phyloP scores from a whole-genome alignment of 1,140 invertebrate genomes.

The Babylonia areolata region DNA sequence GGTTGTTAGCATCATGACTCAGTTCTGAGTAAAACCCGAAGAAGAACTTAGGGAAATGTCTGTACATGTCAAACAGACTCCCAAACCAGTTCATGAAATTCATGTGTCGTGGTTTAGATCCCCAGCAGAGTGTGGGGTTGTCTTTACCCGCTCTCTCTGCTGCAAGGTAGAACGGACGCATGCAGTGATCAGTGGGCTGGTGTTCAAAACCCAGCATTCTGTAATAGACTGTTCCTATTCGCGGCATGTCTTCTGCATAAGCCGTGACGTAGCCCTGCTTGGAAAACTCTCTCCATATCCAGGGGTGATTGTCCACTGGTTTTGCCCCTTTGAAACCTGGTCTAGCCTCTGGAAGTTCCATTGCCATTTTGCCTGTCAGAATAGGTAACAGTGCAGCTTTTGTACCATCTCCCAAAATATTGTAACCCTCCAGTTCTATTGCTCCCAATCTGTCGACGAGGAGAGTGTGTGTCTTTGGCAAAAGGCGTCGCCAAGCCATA shows the following conservation, averaged over 20 bases:
- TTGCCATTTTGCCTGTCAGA: constrained; percentile 77
- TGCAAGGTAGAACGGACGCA: constrained; percentile 86
- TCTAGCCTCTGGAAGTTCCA: constrained; percentile 42
- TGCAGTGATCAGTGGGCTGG: constrained; percentile 93
- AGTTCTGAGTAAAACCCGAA: constrained; percentile 90
- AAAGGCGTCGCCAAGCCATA: constrained; percentile 89
- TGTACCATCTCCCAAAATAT: constrained; percentile 95
- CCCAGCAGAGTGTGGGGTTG: constrained; percentile 81
- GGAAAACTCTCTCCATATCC: constrained; percentile 74
- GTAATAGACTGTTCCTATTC: constrained; percentile 92
- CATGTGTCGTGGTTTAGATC: constrained; percentile 85
- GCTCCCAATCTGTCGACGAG: constrained; percentile 83
- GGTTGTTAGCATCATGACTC: constrained; percentile 87
- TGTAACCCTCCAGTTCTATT: constrained; percentile 86
- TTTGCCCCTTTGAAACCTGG: constrained; percentile 79
- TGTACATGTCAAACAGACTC: constrained; percentile 81
- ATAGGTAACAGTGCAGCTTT: constrained; percentile 93
- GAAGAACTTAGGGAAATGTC: constrained; percentile 85
- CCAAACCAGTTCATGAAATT: constrained; percentile 82
- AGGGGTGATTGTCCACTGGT: constrained; percentile 85
- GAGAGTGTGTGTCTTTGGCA: constrained; percentile 88
- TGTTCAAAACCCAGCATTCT: constrained; percentile 90
- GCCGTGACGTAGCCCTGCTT: constrained; percentile 83
- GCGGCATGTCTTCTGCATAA: constrained; percentile 90
- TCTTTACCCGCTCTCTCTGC: constrained; percentile 80